Percentiles rank a stretch among this genome's conserved stretches.
Conservation (phyloP, 1,140 invertebrate species). For the Diachasmimorpha longicaudata region DNA sequence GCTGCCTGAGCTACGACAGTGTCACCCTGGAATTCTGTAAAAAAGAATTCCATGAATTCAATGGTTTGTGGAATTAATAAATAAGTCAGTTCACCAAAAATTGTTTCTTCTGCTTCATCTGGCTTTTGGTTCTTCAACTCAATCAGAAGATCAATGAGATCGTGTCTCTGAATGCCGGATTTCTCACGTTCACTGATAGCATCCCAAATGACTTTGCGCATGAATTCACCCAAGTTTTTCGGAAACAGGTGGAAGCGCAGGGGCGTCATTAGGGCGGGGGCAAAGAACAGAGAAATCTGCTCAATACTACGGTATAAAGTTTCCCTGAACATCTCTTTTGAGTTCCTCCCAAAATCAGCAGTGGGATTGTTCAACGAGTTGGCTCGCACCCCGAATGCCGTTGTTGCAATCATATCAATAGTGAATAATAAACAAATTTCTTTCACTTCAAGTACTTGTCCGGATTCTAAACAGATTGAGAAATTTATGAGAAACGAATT, state of each 20-base stretch:
- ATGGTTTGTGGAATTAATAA: no score
- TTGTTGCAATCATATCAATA: slow-evolving; percentile 68
- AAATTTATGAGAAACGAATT: no score
- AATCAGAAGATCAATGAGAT: slow-evolving; percentile 67
- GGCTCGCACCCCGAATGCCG: slow-evolving; percentile 66
- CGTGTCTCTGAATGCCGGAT: slow-evolving; percentile 55
- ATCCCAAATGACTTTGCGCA: slow-evolving; percentile 40
- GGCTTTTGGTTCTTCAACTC: slow-evolving; percentile 54
- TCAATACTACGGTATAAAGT: slow-evolving; percentile 38
- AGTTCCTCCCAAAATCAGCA: slow-evolving; percentile 41
- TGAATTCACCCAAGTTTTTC: slow-evolving; percentile 29
- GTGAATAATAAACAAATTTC: slow-evolving; percentile 62
- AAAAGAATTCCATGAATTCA: no score
- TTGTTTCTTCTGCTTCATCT: neutral
- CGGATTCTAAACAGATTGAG: neutral
- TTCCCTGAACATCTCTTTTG: slow-evolving; percentile 44
- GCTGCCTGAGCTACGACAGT: slow-evolving; percentile 41
- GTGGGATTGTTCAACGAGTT: slow-evolving; percentile 64
- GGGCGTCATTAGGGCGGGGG: slow-evolving; percentile 39
- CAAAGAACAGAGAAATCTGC: slow-evolving; percentile 50
- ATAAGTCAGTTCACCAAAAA: slow-evolving; percentile 27
- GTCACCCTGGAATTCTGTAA: slow-evolving; percentile 37
- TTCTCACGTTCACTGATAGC: slow-evolving; percentile 44
- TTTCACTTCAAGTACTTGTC: slow-evolving; percentile 47
- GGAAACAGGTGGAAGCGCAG: slow-evolving; percentile 29